phyloP scores from a whole-genome alignment of 2,797 vertebrate species.

The Sciurus carolinensis region DNA sequence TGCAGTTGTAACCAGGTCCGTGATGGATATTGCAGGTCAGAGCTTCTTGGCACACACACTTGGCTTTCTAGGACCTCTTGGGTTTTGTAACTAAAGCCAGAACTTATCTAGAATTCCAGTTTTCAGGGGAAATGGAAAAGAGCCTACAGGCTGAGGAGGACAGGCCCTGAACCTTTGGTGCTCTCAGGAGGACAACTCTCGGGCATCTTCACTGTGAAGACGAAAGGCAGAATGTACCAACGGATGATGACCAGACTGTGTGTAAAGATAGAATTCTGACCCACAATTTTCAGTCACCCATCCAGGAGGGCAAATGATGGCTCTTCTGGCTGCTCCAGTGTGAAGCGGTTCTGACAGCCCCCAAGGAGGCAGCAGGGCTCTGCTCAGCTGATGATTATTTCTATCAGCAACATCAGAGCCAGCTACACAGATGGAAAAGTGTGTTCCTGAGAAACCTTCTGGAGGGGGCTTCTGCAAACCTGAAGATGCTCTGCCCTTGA shows the following conservation, averaged over 20 bases:
- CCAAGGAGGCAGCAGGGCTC: neutral
- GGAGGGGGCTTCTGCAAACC: neutral
- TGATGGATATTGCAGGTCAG: neutral
- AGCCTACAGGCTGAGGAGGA: neutral
- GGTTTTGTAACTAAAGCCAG: conserved; percentile 61
- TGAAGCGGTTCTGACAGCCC: neutral
- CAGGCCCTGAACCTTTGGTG: neutral
- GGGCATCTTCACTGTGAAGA: neutral
- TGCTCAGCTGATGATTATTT: neutral
- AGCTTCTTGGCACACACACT: neutral
- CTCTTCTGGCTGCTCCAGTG: neutral
- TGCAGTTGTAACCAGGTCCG: neutral
- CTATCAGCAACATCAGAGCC: neutral
- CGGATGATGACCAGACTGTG: neutral
- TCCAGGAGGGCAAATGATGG: neutral
- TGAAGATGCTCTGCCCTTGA: neutral
- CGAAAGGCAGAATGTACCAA: neutral
- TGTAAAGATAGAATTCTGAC: neutral
- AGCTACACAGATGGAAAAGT: neutral
- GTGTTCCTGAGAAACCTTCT: neutral
- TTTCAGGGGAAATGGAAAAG: neutral
- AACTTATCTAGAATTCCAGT: conserved; percentile 50
- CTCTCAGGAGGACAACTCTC: neutral
- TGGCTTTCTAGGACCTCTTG: conserved; percentile 50
- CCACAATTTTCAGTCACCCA: neutral